Evolutionary conservation across 2,888 invertebrate genomes (phyloP), one percentile per base, ranked within the genome.

Genomic region (Ariolimax columbianus): DNA sequence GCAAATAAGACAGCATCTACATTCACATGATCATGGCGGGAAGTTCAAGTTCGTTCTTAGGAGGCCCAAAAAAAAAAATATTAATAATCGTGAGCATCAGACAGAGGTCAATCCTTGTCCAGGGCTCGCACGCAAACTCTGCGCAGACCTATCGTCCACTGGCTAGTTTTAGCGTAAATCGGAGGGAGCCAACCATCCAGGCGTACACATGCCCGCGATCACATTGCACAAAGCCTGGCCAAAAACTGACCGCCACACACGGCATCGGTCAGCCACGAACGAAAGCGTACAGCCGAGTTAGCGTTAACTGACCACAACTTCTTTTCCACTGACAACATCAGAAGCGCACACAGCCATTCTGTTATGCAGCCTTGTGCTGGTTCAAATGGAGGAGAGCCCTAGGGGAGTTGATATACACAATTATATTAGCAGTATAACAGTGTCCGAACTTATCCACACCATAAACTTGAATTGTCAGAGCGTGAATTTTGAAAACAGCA

Each of bases 151-250:
- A 23, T 26, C 75, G 51, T n/a, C 75, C 75, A 75, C 75, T 75
- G 75, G 75, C 75, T 75, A 75, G 75, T 75, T 23, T 75, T 43
- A 47, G 3, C 47, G 36, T 51, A 75, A 47, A 33, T 51, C 19
- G 6, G 33, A 51, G 51, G n/a, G n/a, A 51, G 51, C 33, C 30
- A 51, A 36, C 33, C 75, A 51, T 51, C 75, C 11, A 33, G 51
- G 72, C 51, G n/a, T 33, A 51, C 51, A 72, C 72, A 1, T 40
- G 40, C 26, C 51, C 51, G 51, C 51, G 33, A 75, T 51, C 75
- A 75, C 75, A 33, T 75, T 75, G 75, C 75, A 75, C 75, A 75
- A 75, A 75, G 51, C 51, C 47, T n/a, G 51, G 73, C 47, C 43
- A 75, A 73, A 73, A 51, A 75, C 51, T 75, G 75, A 75, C 75